Base-by-base conservation (phyloP, 1,140 invertebrate genomes). In the Pectinophora gossypiella region DNA sequence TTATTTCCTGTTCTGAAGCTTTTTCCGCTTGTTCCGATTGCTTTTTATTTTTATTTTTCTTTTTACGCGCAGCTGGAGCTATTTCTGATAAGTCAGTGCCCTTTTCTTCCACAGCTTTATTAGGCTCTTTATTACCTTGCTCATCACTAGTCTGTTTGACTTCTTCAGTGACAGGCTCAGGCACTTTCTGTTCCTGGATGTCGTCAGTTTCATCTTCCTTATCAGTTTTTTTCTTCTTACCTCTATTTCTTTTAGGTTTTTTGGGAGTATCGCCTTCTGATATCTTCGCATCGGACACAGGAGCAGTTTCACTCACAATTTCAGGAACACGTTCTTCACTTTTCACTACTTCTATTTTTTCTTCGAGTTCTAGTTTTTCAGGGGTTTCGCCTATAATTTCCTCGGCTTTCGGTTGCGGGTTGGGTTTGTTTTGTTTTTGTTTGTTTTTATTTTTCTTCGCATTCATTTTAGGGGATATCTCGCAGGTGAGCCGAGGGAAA, bases 191-290 rank as follows among this genome's bases (percentile, higher is more conserved):
- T 20, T 38, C 54, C 52, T 40, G 35, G 19, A 22, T 27, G 55
- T 51, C 44, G 32, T 54, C 50, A 27, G 35, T 48, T 56, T 65
- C 62, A 19, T 67, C 55, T 51, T 66, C 59, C 54, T 54, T 59
- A 20, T 52, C 49, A 3, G 48, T 19, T 56, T 70, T 67, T 49
- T 84, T 85, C 61, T 86, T 83, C 50, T 80, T 86, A 51, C 71
- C 68, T 71, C 74, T 77, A 38, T 70, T 80, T 54, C 83, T 68
- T 61, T 86, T 82, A 4, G 83, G 83, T 64, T 83, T 82, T n/a
- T 77, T 76, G 2, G 83, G 80, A 15, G 54, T 38, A n/a, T 74
- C 68, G 57, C 10, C 48, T 38, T 49, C 46, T 16, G 21, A 48
- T 20, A 61, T 45, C 42, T 58, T 57, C 3, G 46, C 35, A 48